phyloP scores from a whole-genome alignment of 2,113 vertebrate genomes.

The Ginglymostoma cirratum region DNA sequence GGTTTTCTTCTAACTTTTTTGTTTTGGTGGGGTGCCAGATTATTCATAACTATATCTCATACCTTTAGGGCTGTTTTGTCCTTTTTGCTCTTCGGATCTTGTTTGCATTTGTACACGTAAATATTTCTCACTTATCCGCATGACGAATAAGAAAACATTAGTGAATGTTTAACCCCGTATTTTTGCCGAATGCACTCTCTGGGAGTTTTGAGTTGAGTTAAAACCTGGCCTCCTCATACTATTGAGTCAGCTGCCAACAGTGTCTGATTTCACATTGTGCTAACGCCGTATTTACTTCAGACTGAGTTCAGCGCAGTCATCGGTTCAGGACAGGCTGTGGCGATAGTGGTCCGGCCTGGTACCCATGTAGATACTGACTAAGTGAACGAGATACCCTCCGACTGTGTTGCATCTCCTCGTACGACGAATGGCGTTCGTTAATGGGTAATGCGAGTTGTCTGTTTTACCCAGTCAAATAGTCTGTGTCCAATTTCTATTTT shows the following conservation, averaged over 20 bases:
- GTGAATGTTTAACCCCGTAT: not conserved
- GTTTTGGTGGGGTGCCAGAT: not conserved
- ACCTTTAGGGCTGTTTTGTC: not conserved
- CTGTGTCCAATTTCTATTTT: not conserved
- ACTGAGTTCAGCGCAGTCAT: not conserved
- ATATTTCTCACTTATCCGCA: not conserved
- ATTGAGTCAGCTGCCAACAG: not conserved
- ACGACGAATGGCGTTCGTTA: not conserved
- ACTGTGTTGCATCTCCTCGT: not conserved
- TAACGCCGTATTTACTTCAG: not conserved
- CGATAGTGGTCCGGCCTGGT: not conserved
- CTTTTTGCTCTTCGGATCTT: not conserved
- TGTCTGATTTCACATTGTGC: not conserved
- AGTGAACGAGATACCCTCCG: not conserved
- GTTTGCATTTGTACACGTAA: not conserved
- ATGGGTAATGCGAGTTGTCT: not conserved
- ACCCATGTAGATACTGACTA: not conserved
- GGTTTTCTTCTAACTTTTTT: not conserved
- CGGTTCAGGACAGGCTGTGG: not conserved
- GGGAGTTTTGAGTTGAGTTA: not conserved
- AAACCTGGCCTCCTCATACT: not conserved
- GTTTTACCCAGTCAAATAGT: not conserved
- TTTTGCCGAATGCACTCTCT: not conserved
- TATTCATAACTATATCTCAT: not conserved
- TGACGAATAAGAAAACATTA: not conserved